A percentile compares a stretch with the other conserved stretches of the same genome.
phyloP scores from a whole-genome alignment of 2,888 invertebrate genomes.

The Polietes domitor region DNA sequence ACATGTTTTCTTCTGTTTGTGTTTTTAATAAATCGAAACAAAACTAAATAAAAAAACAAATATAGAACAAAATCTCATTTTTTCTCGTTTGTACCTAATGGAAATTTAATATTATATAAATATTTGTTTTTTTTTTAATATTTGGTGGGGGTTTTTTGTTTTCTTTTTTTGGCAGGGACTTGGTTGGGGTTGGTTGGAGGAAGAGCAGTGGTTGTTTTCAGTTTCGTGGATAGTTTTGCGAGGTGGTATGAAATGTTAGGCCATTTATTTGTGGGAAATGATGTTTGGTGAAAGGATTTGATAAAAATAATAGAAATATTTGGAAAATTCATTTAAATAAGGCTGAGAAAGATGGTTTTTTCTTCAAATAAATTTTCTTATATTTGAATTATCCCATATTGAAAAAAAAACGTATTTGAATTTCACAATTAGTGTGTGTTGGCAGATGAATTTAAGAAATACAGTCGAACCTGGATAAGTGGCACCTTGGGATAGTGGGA shows the following conservation, averaged over 20 bases:
- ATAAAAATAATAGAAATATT: too few species aligned
- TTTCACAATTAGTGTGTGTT: too few species aligned
- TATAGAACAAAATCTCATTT: background rate
- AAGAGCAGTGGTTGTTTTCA: background rate
- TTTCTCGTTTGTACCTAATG: background rate
- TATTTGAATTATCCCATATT: too few species aligned
- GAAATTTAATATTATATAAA: constrained; percentile 6
- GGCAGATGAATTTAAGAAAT: too few species aligned
- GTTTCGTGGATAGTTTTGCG: background rate
- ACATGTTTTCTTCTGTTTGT: background rate
- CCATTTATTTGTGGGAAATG: too few species aligned
- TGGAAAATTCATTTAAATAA: too few species aligned
- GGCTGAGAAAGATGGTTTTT: too few species aligned
- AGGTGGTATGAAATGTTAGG: background rate
- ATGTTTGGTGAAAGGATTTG: too few species aligned
- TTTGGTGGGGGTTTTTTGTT: constrained; percentile 12
- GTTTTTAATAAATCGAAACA: background rate
- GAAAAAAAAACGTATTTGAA: too few species aligned
- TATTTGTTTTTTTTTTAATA: background rate
- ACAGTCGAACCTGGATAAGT: too few species aligned
- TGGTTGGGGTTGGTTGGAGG: background rate
- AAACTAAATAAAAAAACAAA: background rate
- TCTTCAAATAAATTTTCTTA: too few species aligned
- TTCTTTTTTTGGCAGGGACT: background rate
- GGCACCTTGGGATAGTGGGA: too few species aligned